Base-by-base conservation (phyloP, 2,113 vertebrate species). In the Rhegmatorhina hoffmannsi region DNA sequence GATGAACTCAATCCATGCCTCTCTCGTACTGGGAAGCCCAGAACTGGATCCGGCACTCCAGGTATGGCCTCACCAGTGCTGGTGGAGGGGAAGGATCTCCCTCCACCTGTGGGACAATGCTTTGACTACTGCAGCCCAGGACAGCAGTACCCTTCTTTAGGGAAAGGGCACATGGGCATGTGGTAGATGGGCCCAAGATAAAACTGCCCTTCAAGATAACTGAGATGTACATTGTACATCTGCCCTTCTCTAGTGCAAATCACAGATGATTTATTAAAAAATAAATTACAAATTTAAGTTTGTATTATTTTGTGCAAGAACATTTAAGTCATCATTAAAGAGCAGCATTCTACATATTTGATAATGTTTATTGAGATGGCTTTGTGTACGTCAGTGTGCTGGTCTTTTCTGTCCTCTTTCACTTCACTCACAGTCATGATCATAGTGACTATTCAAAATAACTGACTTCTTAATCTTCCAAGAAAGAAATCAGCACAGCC, bases 111-210 rank as follows among this genome's bases (percentile, higher is more conserved):
- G 69, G 40, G 31, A 36, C 36, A 87, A 28, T 8, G 8, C 6
- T 76, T 55, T 34, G 44, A 21, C 31, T 77, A 60, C 9, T 28
- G 31, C 38, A 76, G 58, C 28, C 31, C 28, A 52, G 47, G 26
- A 63, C 5, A n/a, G 13, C 56, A 43, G 17, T 31, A 44, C 53
- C 40, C 23, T 46, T 31, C 52, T 79, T 43, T 5, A 4, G 2
- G 1, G 5, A 2, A 90, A 91, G 40, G 10, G 6, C 26, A 56
- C 20, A 29, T 1, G 4, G n/a, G 28, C 1, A 4, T 6, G 8
- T 20, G 9, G n/a, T 8, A 79, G 15, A 34, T 0, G 59, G 23
- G 11, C 17, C 68, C 34, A 33, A 72, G 49, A 8, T 17, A 87
- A 59, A 85, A 79, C 5, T 26, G 40, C 18, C 44, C 53, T 77